Percentiles rank a stretch among this genome's conserved stretches.
phyloP scores from a whole-genome alignment of 2,797 vertebrate genomes.

The Silurus aristotelis region DNA sequence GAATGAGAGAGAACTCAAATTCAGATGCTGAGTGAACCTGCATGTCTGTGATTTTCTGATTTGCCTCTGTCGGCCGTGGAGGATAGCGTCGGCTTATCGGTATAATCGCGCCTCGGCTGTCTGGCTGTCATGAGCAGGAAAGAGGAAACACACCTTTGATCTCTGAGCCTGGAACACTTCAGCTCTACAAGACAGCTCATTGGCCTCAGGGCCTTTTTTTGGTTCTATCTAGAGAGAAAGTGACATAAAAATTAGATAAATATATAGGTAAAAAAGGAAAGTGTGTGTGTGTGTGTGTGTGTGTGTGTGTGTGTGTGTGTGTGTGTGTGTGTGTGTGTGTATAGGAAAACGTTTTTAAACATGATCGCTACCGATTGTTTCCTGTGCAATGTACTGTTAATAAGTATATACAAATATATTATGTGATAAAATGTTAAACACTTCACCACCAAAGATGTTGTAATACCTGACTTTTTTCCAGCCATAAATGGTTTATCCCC shows the following conservation, averaged over 20 bases:
- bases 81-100: constrained; percentile 68
- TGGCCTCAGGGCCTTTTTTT: constrained; percentile 65
- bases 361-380: no score
- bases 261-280: not conserved
- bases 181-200: constrained; percentile 54
- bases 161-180: constrained; percentile 59
- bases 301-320: constrained; percentile 27
- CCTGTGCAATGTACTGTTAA: not conserved
- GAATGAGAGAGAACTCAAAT: constrained; percentile 59
- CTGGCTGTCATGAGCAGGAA: constrained; percentile 64
- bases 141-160: constrained; percentile 71
- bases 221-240: constrained; percentile 55
- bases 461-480: no score
- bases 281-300: constrained; percentile 30
- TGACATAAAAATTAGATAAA: constrained; percentile 14
- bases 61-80: constrained; percentile 46
- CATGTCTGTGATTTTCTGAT: constrained; percentile 68
- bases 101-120: constrained; percentile 66
- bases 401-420: no score
- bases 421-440: no score
- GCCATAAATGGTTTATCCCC: no score
- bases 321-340: no score
- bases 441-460: no score
- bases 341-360: no score
- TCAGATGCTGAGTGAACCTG: constrained; percentile 76